These are phyloP conservation scores for Siniperca knerii DNA, from an alignment of 2,113 vertebrate genomes.

Conservation along the genomic window DNA sequence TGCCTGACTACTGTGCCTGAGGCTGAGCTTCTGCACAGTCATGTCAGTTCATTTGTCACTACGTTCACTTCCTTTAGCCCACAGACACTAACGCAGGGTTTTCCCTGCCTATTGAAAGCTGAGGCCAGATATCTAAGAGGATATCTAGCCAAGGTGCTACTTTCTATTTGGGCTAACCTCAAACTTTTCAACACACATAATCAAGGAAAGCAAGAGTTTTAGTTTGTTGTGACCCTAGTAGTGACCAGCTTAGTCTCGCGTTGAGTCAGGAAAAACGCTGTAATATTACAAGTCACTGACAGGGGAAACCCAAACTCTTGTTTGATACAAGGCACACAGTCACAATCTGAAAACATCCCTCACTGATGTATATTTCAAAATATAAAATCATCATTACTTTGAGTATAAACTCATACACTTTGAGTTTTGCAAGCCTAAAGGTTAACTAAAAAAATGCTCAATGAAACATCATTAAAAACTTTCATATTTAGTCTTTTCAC, in stretches of 20 bases:
- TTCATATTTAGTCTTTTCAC: background rate
- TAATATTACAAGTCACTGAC: background rate
- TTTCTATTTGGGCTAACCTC: background rate
- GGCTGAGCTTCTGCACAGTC: constrained; percentile 20
- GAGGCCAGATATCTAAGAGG: too few relatives aligned
- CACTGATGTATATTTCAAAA: background rate
- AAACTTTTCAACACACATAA: background rate
- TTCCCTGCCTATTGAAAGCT: background rate
- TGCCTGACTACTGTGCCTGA: background rate
- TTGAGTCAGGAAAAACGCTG: constrained; percentile 5
- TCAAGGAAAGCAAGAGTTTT: background rate
- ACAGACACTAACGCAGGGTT: background rate
- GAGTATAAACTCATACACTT: too few relatives aligned
- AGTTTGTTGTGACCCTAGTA: background rate
- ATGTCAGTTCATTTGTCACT: constrained; percentile 9
- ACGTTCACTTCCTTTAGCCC: constrained; percentile 22
- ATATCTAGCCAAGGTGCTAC: background rate
- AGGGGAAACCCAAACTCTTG: constrained; percentile 5
- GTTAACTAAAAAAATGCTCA: background rate
- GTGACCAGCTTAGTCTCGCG: background rate
- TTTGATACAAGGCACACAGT: background rate
- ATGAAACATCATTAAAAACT: background rate
- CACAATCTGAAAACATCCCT: background rate
- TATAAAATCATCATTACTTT: background rate
- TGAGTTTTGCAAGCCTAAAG: background rate